Base-by-base conservation (phyloP, 2,797 vertebrate species). In the Protonibea diacanthus region DNA sequence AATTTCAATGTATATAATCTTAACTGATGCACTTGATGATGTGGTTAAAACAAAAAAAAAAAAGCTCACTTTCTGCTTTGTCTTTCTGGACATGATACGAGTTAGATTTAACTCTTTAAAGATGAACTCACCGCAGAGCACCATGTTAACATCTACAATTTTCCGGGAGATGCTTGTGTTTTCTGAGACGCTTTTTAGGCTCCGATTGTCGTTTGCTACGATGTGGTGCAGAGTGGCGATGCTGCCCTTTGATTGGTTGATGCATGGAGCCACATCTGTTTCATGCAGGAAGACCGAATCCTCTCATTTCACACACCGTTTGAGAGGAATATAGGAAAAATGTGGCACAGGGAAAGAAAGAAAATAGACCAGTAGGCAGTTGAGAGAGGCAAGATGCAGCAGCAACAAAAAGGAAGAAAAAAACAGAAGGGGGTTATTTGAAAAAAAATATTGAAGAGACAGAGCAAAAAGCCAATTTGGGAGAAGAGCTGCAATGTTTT, bases 221-320 rank as follows among this genome's bases (percentile, higher is more conserved):
- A 81, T 77, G 48, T 23, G 62, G 6, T 70, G 74, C 60, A 76
- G 76, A 84, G 65, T 74, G 67, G 75, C 7, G 6, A 71, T 25
- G 0, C 57, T 20, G 56, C 58, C 20, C 66, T 80, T 70, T 78
- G 84, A 91, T 89, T 89, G 88, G 83, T 11, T 55, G 84, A 80
- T 51, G 63, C 62, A 12, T 18, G 52, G 75, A 84, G 82, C 69
- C 87, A 81, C 91, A 93, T 92, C 90, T 91, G 92, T 88, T 90
- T 84, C 81, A 82, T 60, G 77, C 75, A 78, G 76, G 75, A 87
- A 47, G 74, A 51, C 18, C 2, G 60, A 80, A 87, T 88, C 78
- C 67, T 84, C 76, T 89, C 86, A 91, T 92, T 94, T 92, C 91
- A 90, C 88, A 91, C 88, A 86, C 75, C 49, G 78, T 83, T 92